Evolutionary conservation across 2,113 vertebrate genomes (phyloP), one percentile per base, ranked within the genome.

Genomic region (Eubucco bourcierii): DNA sequence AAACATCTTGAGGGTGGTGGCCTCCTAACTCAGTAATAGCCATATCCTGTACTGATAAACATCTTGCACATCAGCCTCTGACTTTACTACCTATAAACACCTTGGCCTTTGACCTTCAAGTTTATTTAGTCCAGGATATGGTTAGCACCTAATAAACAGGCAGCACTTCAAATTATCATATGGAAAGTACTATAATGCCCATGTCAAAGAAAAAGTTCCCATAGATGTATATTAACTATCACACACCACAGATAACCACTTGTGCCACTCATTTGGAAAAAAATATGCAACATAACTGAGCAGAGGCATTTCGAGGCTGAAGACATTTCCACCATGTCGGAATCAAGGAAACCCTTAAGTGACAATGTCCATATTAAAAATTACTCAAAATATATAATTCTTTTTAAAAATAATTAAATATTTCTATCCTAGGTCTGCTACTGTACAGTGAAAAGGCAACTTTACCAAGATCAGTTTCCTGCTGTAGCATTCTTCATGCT

Each of bases 141-240:
- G 90, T 96, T 96, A 96, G 96, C 95, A 96, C 88, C 95, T 96
- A 94, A 95, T 96, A 97, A 96, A 97, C 90, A 95, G 88, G 90
- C 91, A 90, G 89, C 71, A 91, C 90, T 90, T 93, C 91, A n/a
- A 88, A 53, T 95, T 87, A 93, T 95, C 91, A 70, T 94, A 82
- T 64, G 76, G 68, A 58, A 93, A 93, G 88, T 5, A 50, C 79
- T 29, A 2, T 4, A 91, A 83, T 87, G 93, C 93, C 81, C 70
- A 72, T 20, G 37, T 44, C 74, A 59, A 61, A 84, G 39, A n/a
- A 88, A 85, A 90, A 90, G n/a, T 73, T 28, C 59, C 70, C 46
- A 71, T 33, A 23, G 16, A 60, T 10, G 5, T 37, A 12, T 41
- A 82, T 29, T 63, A 55, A 61, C 16, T 44, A 31, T 23, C 52